Conservation (phyloP, 2,113 vertebrate genomes). For the Aplodontia rufa region DNA sequence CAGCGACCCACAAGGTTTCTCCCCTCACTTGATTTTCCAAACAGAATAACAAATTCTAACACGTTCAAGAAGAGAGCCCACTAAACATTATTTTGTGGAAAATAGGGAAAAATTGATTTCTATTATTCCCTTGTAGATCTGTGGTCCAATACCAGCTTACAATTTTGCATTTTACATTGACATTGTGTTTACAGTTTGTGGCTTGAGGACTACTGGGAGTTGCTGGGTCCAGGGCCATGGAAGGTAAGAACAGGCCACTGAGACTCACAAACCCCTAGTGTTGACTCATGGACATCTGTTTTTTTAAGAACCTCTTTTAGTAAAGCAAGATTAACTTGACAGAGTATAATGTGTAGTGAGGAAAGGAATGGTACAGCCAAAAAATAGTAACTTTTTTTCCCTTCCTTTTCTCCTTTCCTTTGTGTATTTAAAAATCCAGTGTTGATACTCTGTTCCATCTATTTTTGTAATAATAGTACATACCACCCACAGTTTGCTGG, state of each 20-base stretch:
- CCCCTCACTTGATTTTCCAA: neutral
- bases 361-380: slow-evolving; percentile 73
- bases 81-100: neutral
- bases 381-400: slow-evolving; percentile 78
- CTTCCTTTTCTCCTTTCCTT: slow-evolving; percentile 49
- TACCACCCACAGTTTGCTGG: slow-evolving; percentile 80
- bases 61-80: neutral
- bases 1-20: neutral
- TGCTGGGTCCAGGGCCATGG: slow-evolving; percentile 53
- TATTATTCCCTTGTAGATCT: neutral
- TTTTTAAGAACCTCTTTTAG: slow-evolving; percentile 68
- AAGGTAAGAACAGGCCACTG: neutral
- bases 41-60: neutral
- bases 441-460: slow-evolving; percentile 81
- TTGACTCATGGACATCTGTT: slow-evolving; percentile 52
- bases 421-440: slow-evolving; percentile 76
- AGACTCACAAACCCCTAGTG: slow-evolving; percentile 48
- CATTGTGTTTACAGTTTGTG: neutral
- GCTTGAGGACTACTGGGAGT: neutral
- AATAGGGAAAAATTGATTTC: neutral
- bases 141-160: neutral
- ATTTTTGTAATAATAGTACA: slow-evolving; percentile 83
- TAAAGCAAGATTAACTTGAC: slow-evolving; percentile 70
- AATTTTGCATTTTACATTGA: neutral
- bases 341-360: slow-evolving; percentile 72